Evolutionary conservation across 2,797 vertebrate species (phyloP).

Genomic region (Argya squamiceps): DNA sequence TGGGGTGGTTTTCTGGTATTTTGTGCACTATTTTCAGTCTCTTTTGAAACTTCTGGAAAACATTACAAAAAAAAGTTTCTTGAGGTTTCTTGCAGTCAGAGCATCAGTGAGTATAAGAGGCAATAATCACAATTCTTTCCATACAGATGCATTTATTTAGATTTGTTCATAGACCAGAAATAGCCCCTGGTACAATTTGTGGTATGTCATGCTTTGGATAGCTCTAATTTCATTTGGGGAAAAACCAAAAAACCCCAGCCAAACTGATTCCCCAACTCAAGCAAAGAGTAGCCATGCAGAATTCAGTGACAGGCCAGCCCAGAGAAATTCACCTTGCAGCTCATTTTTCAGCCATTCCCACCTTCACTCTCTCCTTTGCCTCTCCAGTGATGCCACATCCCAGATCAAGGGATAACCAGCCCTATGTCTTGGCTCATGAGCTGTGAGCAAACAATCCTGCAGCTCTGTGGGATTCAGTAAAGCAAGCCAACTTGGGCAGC

Average conservation of each 20-base stretch:
- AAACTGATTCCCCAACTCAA: neutral
- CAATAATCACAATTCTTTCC: neutral
- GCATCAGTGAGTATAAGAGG: neutral
- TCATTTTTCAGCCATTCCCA: neutral
- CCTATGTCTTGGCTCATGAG: neutral
- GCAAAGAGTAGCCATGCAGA: neutral
- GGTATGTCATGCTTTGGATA: neutral
- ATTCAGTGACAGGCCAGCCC: neutral
- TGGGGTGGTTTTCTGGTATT: neutral
- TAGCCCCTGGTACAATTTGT: accelerated
- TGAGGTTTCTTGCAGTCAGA: neutral
- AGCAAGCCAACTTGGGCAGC: neutral
- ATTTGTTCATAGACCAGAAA: neutral
- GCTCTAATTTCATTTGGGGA: neutral
- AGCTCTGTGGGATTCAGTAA: neutral
- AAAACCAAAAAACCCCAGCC: neutral
- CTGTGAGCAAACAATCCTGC: neutral
- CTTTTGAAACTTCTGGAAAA: neutral
- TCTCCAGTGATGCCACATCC: neutral
- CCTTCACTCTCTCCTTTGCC: neutral
- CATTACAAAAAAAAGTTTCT: neutral
- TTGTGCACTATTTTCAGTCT: neutral
- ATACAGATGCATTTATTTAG: neutral
- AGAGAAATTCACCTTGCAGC: neutral
- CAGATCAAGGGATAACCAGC: neutral